phyloP scores from a whole-genome alignment of 2,113 vertebrate species.

The human (Homo sapiens) region DNA sequence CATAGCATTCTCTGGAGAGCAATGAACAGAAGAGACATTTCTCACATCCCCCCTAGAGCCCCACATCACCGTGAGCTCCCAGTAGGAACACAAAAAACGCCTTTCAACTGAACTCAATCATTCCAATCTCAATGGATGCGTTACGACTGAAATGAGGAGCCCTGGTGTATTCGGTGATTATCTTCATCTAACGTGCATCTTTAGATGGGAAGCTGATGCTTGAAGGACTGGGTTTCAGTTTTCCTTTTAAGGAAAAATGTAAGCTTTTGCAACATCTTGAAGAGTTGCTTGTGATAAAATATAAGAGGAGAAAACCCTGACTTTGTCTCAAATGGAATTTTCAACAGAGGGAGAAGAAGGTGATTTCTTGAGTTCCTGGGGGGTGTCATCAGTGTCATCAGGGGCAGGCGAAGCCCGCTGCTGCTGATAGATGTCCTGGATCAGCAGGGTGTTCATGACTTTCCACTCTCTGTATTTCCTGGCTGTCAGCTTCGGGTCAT shows the following conservation, averaged over 20 bases:
- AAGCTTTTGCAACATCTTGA: constrained; percentile 51
- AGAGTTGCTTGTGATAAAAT: neutral
- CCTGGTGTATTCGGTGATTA: neutral
- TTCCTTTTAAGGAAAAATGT: constrained; percentile 60
- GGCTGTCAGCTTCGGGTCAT: constrained; percentile 88
- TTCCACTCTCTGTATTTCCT: constrained; percentile 94
- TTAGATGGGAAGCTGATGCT: constrained; percentile 26
- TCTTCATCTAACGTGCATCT: neutral
- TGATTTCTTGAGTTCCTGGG: constrained; percentile 58
- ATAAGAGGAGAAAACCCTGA: neutral
- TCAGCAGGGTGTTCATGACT: constrained; percentile 88
- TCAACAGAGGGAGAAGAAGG: constrained; percentile 60
- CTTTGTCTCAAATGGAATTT: constrained; percentile 79
- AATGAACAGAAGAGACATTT: neutral
- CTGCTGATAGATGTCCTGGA: constrained; percentile 90
- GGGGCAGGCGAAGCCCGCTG: constrained; percentile 61
- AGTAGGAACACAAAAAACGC: neutral
- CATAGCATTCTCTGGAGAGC: neutral
- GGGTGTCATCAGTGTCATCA: constrained; percentile 72
- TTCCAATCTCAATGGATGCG: neutral
- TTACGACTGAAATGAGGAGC: neutral
- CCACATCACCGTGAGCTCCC: fast-evolving
- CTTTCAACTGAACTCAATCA: neutral
- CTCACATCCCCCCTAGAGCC: neutral
- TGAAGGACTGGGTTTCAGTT: neutral